Evolutionary conservation across 2,797 vertebrate genomes (phyloP).

Genomic region (Diplodus sargus): DNA sequence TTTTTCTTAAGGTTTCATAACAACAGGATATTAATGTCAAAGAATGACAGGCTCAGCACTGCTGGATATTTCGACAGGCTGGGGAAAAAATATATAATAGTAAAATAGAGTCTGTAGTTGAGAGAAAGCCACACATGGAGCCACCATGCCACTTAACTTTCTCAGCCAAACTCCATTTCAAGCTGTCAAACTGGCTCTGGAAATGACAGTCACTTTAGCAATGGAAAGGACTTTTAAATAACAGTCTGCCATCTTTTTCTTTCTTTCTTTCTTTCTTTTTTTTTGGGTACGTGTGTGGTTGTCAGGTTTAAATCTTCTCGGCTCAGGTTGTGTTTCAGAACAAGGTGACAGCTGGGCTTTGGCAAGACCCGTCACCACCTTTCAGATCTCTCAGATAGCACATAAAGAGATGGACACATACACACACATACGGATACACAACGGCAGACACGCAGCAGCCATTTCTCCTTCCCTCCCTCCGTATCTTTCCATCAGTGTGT

Average conservation of each 20-base stretch:
- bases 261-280: neutral
- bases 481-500: conserved; percentile 53
- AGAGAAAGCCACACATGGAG: conserved; percentile 23
- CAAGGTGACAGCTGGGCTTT: conserved; percentile 55
- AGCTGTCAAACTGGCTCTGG: conserved; percentile 46
- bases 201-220: conserved; percentile 29
- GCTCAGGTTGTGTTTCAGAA: conserved; percentile 44
- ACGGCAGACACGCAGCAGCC: conserved; percentile 31
- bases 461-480: conserved; percentile 28
- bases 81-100: neutral
- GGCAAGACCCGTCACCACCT: conserved; percentile 44
- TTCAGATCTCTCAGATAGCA: conserved; percentile 53
- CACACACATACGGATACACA: conserved; percentile 17
- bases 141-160: conserved; percentile 19
- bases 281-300: neutral
- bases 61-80: conserved; percentile 1
- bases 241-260: conserved; percentile 1
- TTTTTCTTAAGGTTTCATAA: neutral
- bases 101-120: neutral
- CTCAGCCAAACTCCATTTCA: conserved; percentile 44
- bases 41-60: conserved; percentile 19
- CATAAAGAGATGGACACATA: conserved; percentile 27
- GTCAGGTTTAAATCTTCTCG: conserved; percentile 33
- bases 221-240: conserved; percentile 48
- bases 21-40: conserved; percentile 8